phyloP scores from a whole-genome alignment of 2,797 vertebrate species.

The Catamblyrhynchus diadema region DNA sequence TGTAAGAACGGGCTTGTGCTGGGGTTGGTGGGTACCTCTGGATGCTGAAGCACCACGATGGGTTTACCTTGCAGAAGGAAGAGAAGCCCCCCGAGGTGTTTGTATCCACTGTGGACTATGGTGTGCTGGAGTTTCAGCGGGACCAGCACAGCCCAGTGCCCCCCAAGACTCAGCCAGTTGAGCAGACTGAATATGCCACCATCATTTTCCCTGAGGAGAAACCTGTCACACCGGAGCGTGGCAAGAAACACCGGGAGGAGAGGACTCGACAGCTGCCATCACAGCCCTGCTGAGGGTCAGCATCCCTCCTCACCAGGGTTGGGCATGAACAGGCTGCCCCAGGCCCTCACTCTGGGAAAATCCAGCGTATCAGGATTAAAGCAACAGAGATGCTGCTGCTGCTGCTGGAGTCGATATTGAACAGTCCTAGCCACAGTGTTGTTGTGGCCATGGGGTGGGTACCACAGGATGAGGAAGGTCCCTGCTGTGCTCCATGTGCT shows the following conservation, averaged over 20 bases:
- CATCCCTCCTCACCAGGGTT: not conserved
- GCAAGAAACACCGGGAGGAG: not conserved
- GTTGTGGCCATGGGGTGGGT: fast-evolving
- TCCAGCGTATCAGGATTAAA: not conserved
- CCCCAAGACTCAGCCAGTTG: fast-evolving
- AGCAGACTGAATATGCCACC: conserved; percentile 79
- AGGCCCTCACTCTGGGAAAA: not conserved
- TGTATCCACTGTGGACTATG: conserved; percentile 65
- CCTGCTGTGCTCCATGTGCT: not conserved
- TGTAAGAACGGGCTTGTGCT: not conserved
- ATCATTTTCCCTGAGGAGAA: conserved; percentile 75
- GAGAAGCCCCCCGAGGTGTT: not conserved
- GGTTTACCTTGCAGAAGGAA: conserved; percentile 23
- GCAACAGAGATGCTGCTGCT: not conserved
- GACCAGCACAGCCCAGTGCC: not conserved
- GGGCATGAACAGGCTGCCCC: not conserved
- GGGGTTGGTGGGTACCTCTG: fast-evolving
- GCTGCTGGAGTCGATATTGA: not conserved
- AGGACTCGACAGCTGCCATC: not conserved
- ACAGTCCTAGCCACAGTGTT: not conserved
- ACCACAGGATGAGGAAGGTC: not conserved
- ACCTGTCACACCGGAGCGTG: not conserved
- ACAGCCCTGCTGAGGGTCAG: not conserved
- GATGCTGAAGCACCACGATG: fast-evolving
- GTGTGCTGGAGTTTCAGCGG: conserved; percentile 71